Base-by-base conservation (phyloP, 2,113 vertebrate species). In the Sprattus sprattus region DNA sequence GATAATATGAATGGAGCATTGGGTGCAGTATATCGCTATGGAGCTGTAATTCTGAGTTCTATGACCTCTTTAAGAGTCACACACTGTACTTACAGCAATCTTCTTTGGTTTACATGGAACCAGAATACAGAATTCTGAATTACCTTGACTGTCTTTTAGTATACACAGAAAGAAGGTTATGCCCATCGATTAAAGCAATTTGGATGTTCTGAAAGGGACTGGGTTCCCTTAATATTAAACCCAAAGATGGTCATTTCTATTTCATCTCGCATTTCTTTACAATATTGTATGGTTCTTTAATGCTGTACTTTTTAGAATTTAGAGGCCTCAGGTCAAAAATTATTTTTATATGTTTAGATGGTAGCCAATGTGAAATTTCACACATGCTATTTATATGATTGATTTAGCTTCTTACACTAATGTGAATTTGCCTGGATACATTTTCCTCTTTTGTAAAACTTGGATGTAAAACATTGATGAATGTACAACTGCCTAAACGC, bases 201-300 rank as follows among this genome's bases (percentile, higher is more conserved):
- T 91, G 84, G 67, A 89, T 81, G 54, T 86, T 86, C 87, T 87
- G 89, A 83, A 89, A 80, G 1, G 67, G 86, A 81, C 89, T 85
- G 89, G 87, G 90, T 91, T 92, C 92, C 93, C 91, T 92, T 90
- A 87, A 87, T 94, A 93, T 94, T 80, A 88, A 93, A 96, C 95
- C 96, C 96, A 97, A 96, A 96, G 95, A 96, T 93, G 92, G 89
- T 54, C 86, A 82, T 90, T 86, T 83, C 57, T 83, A 45, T 90
- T 90, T 81, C 28, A 78, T 81, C 84, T 60, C 25, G 81, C 81
- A 46, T 91, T 87, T 87, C 39, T 85, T 91, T 50, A 86, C 92
- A 86, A 90, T 90, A 88, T 83, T 18, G 4, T 83, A 86, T 82
- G 87, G 84, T 84, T 88, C 86, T 90, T 92, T 90, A 89, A 80